Conservation (phyloP, 2,797 vertebrate genomes). For the Cygnus olor region DNA sequence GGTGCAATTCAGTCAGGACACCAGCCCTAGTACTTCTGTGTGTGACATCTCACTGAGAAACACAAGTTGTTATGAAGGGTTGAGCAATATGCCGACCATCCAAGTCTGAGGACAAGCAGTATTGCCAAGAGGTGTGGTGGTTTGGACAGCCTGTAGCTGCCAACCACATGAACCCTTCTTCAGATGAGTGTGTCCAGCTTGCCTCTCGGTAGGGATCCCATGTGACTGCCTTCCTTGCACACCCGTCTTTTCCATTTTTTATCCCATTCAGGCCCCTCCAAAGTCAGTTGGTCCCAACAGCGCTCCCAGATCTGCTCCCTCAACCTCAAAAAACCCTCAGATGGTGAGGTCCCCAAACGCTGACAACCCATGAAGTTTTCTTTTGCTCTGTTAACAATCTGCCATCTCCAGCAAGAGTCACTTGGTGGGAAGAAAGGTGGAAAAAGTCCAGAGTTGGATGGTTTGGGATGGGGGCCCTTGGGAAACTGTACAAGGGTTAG, state of each 20-base stretch:
- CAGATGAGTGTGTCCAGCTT: neutral
- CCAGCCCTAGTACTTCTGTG: neutral
- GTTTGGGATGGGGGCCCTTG: neutral
- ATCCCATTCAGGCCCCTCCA: neutral
- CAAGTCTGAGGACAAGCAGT: neutral
- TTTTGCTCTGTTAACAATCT: neutral
- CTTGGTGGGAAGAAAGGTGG: neutral
- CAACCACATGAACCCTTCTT: neutral
- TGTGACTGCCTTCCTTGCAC: neutral
- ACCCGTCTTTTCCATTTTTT: neutral
- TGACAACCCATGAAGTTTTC: neutral
- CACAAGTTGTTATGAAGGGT: neutral
- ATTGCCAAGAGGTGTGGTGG: neutral
- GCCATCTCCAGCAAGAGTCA: neutral
- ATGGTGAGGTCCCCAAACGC: neutral
- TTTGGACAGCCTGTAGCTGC: neutral
- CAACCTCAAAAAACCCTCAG: neutral
- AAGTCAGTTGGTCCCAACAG: neutral
- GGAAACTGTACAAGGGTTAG: neutral
- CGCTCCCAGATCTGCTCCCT: neutral
- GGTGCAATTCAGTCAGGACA: neutral
- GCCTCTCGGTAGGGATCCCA: neutral
- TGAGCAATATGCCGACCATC: accelerated
- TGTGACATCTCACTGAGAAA: neutral
- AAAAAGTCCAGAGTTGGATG: neutral